Evolutionary conservation across 2,113 vertebrate species (phyloP), one percentile per base, ranked within the genome.

Genomic region (Oncorhynchus kisutch): DNA sequence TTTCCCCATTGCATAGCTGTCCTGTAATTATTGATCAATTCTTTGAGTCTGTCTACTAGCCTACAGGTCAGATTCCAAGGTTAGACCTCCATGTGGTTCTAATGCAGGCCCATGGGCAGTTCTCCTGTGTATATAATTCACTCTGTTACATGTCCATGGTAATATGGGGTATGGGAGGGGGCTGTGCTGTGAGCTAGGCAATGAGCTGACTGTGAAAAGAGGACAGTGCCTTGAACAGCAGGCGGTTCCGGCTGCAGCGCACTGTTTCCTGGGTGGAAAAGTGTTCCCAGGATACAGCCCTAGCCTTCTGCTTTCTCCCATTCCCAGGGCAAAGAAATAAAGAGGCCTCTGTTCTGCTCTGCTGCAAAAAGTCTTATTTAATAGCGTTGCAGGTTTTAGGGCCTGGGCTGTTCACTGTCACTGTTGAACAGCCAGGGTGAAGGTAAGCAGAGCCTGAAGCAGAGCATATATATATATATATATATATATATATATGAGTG

Each of bases 241-340:
- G 66, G 76, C 24, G 67, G 51, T 68, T 16, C n/a, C 8, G 6
- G 51, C 77, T 27, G 74, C 71, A 81, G 75, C 39, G 0, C 39
- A 45, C 39, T 59, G 73, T 69, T 86, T 83, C 59, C 76, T 73
- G 67, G 78, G 81, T 70, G 64, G 77, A 73, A 83, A 65, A 34
- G 31, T 75, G 83, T 85, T 79, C 75, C 81, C 77, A 75, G 80
- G 87, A 78, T 72, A 86, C 84, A 39, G 74, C 2, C 24, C 45
- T 69, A 84, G 39, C 22, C 57, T 71, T 74, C 72, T 67, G 57
- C 71, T 73, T 66, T n/a, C 13, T 62, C 39, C 31, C 64, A 24
- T 24, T 66, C 64, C 22, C 64, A 27, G n/a, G 2, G 24, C 4
- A 16, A 24, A 49, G 20, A 16, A 2, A 22, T 68, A 82, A 60